Percentiles rank a stretch among this genome's conserved stretches.
Evolutionary conservation across 2,888 invertebrate genomes (phyloP).

Genomic region (Lysandra coridon): DNA sequence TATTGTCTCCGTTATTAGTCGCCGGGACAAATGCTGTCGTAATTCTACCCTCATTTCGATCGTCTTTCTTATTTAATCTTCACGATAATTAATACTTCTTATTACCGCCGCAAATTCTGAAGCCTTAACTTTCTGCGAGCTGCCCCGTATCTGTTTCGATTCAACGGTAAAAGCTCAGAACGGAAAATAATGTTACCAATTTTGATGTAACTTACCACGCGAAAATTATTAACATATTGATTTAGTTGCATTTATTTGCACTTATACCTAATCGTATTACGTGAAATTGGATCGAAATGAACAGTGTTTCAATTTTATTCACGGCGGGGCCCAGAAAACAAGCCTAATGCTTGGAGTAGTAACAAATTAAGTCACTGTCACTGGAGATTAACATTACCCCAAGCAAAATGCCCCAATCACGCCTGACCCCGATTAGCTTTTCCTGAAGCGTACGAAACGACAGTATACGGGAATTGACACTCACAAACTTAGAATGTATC

Average conservation of each 20-base stretch:
- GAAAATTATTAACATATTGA: background rate
- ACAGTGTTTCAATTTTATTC: background rate
- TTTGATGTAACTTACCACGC: background rate
- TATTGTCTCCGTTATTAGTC: slow-evolving; percentile 81
- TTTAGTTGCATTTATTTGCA: no score
- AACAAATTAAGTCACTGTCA: slow-evolving; percentile 22
- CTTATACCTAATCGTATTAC: background rate
- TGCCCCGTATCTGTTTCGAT: background rate
- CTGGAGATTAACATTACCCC: slow-evolving; percentile 18
- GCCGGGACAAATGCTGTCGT: slow-evolving; percentile 74
- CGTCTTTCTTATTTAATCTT: slow-evolving; percentile 74
- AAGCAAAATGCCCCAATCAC: slow-evolving; percentile 19
- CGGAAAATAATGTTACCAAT: background rate
- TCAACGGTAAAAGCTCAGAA: background rate
- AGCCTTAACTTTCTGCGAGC: background rate
- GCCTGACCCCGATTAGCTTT: slow-evolving; percentile 21
- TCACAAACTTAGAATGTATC: background rate
- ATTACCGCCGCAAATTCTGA: slow-evolving; percentile 39
- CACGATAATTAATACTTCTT: slow-evolving; percentile 71
- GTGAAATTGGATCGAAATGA: background rate
- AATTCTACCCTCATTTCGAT: slow-evolving; percentile 71
- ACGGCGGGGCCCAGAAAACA: background rate
- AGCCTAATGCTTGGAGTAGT: background rate
- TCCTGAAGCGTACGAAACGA: slow-evolving; percentile 4
- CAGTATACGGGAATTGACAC: slow-evolving; percentile 18